Conservation (phyloP, 2,888 invertebrate genomes). For the Callyntrura sp. region DNA sequence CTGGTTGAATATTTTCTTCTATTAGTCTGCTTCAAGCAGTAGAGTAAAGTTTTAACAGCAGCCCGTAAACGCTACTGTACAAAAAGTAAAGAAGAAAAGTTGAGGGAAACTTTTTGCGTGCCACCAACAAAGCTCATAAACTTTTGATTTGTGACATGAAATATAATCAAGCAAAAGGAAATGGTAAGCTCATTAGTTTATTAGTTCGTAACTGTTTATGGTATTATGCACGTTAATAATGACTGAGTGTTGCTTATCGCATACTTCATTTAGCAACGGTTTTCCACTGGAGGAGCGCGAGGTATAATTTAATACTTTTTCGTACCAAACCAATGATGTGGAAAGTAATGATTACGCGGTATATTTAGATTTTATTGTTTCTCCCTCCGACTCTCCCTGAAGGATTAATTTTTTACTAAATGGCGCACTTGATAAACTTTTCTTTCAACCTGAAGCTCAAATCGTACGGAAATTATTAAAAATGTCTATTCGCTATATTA, state of each 20-base stretch:
- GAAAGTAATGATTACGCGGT: too few relatives aligned
- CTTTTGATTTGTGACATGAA: slow-evolving; percentile 38
- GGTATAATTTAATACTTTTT: not conserved
- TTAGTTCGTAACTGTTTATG: slow-evolving; percentile 10
- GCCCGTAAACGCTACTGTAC: not conserved
- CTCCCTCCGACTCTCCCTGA: not conserved
- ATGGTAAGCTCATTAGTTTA: slow-evolving; percentile 17
- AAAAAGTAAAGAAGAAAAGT: slow-evolving; percentile 25
- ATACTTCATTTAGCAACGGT: not conserved
- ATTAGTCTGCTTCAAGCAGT: slow-evolving; percentile 2
- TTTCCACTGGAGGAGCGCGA: too few relatives aligned
- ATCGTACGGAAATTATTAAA: slow-evolving; percentile 17
- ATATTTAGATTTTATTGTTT: not conserved
- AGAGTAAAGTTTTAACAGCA: not conserved
- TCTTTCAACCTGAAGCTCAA: not conserved
- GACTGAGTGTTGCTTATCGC: not conserved
- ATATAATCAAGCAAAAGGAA: not conserved
- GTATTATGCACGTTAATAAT: not conserved
- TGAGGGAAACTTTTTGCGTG: slow-evolving; percentile 25
- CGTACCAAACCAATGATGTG: too few relatives aligned
- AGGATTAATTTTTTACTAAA: not conserved
- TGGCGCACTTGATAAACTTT: not conserved
- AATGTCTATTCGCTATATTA: too few relatives aligned
- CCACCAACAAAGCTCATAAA: slow-evolving; percentile 18
- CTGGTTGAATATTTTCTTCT: not conserved